These are phyloP conservation scores for Crotalus viridis DNA, from an alignment of 2,113 vertebrate genomes.

Conservation along the genomic window DNA sequence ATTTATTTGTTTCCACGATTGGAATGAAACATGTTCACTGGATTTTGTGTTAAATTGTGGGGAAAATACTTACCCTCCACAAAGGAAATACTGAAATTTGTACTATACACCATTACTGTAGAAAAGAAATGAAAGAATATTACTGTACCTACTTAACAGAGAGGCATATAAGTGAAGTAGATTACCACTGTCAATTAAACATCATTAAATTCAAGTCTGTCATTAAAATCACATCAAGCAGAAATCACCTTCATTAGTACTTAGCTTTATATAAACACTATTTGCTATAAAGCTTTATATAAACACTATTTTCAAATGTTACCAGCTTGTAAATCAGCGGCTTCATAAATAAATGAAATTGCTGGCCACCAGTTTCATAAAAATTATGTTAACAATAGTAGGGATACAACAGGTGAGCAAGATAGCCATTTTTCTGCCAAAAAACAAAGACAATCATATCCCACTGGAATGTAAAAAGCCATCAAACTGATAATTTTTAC, in stretches of 20 bases:
- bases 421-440: neutral
- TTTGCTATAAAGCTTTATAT: neutral
- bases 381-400: neutral
- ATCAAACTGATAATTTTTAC: neutral
- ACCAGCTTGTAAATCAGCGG: neutral
- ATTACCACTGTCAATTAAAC: slow-evolving; percentile 25
- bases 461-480: neutral
- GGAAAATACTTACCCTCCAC: neutral
- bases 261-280: slow-evolving; percentile 25
- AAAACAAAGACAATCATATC: neutral
- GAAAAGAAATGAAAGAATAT: neutral
- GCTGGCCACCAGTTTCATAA: neutral
- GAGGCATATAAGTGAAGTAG: slow-evolving; percentile 16
- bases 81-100: neutral
- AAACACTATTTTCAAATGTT: neutral
- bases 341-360: neutral
- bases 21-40: neutral
- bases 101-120: neutral
- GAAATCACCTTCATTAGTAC: slow-evolving; percentile 29
- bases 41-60: neutral
- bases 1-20: neutral
- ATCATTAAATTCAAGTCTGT: slow-evolving; percentile 33
- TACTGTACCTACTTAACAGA: slow-evolving; percentile 1
- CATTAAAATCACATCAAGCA: slow-evolving; percentile 30
- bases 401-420: neutral